Evolutionary conservation across 2,888 invertebrate species (phyloP), one percentile per base, ranked within the genome.

Genomic region (Metacarcinus magister): DNA sequence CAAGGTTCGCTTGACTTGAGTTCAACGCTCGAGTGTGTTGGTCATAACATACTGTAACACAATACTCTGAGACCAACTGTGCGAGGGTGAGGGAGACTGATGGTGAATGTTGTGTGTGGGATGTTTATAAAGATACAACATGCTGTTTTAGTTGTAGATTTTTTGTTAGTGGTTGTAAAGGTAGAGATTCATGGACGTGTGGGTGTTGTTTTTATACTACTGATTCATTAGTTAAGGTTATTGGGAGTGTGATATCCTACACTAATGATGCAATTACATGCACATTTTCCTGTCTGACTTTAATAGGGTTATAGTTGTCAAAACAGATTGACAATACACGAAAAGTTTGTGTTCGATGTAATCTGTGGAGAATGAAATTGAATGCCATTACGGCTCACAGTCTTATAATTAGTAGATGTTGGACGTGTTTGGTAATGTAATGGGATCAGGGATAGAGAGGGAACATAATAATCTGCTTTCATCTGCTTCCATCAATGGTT

Each of bases 281-380:
- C 3, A 23, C 67, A 67, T 67, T n/a, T 7, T 67, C n/a, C 23
- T 23, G 67, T 4, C n/a, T n/a, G 67, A 5, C 67, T 67, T n/a
- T n/a, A 67, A n/a, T n/a, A 67, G 23, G 67, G n/a, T 7, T 67
- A 7, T n/a, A 7, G 7, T 67, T 67, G 67, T 67, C 67, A 67
- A n/a, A 67, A 67, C n/a, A n/a, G n/a, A 67, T 67, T n/a, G 67
- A 67, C 67, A 5, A 67, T 67, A 67, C 23, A 7, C 67, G 67
- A 67, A 67, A 67, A 67, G n/a, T 67, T 67, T n/a, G 4, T 67
- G n/a, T n/a, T 67, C 67, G 67, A 67, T 67, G 67, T 67, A 67
- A 67, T n/a, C 67, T 5, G n/a, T n/a, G 23, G n/a, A n/a, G 67
- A n/a, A n/a, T 67, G 67, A n/a, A 67, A n/a, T 67, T 67, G 23